A percentile compares a stretch with the other conserved stretches of the same genome.
Conservation (phyloP, 2,888 invertebrate genomes). For the Scaptomyza caliginosa region DNA sequence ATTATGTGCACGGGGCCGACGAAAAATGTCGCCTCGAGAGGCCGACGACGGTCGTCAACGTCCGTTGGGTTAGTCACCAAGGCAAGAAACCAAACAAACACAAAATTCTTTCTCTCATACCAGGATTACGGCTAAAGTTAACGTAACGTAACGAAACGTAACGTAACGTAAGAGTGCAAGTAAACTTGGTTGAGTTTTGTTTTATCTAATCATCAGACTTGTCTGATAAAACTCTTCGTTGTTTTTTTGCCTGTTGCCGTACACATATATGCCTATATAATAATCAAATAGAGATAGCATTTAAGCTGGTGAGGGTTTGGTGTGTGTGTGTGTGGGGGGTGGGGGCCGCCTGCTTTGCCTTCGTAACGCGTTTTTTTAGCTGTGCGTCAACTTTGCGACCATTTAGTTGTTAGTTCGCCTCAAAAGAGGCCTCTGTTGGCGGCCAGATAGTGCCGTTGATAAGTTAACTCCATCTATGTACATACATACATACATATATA, state of each 20-base stretch:
- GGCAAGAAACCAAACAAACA: not conserved
- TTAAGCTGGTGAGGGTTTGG: conserved; percentile 4
- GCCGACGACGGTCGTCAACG: conserved; percentile 32
- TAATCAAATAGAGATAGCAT: conserved; percentile 51
- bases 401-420: conserved; percentile 38
- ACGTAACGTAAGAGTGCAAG: conserved; percentile 14
- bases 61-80: conserved; percentile 42
- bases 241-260: not conserved
- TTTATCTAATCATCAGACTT: conserved; percentile 53
- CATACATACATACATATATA: conserved; percentile 1
- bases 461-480: conserved; percentile 57
- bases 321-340: conserved; percentile 7
- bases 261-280: not conserved
- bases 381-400: conserved; percentile 52
- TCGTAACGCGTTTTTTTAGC: conserved; percentile 64
- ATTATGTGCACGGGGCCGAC: conserved; percentile 77
- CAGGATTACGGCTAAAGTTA: conserved; percentile 27
- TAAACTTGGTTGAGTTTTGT: conserved; percentile 22
- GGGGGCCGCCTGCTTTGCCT: too few species aligned
- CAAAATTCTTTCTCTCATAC: not conserved
- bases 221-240: conserved; percentile 52
- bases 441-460: conserved; percentile 65
- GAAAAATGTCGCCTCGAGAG: conserved; percentile 76
- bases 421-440: conserved; percentile 69
- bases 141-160: not conserved